Evolutionary conservation across 2,797 vertebrate genomes (phyloP), one percentile per base, ranked within the genome.

Genomic region (Poeciliopsis turneri): DNA sequence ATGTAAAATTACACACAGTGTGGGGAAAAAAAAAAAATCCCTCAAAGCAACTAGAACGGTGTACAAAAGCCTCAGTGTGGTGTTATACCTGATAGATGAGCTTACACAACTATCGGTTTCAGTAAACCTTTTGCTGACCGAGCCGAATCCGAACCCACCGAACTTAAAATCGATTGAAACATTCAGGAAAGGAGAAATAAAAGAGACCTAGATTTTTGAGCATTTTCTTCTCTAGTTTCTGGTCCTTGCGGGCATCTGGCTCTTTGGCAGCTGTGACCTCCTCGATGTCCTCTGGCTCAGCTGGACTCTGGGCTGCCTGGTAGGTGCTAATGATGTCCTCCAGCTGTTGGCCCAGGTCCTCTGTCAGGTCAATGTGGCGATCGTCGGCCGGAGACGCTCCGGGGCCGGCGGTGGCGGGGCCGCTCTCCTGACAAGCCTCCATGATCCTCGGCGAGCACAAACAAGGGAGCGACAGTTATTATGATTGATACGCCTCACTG

Each of bases 241-340:
- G 97, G 74, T 98, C 98, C 92, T 96, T 98, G 88, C 93, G 94
- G 78, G 87, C 23, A 55, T 92, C 91, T 36, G 89, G 16, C 82
- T 93, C 93, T 81, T 89, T 95, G 81, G 83, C 76, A 33, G 86
- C 85, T 3, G 83, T 87, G 85, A 92, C 91, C 84, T 96, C 97
- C 70, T 96, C 96, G 0, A 78, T 33, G 76, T 94, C 96, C 79
- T 96, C 95, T 0, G 88, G 82, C 73, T 88, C 97, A 64, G 84
- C 75, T 85, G 87, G 74, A 86, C 87, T 0, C 81, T 93, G 87
- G 0, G 92, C 92, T 20, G 95, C 96, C 74, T 96, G 96, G 0
- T 99, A 99, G 51, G 95, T 97, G 92, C 94, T 98, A 88, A 99
- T 97, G 88, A 99, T 98, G 92, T 99, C 97, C 92, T 99, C 97